Evolutionary conservation across 2,888 invertebrate genomes (phyloP), one percentile per base, ranked within the genome.

Genomic region (Alviniconcha strummeri): DNA sequence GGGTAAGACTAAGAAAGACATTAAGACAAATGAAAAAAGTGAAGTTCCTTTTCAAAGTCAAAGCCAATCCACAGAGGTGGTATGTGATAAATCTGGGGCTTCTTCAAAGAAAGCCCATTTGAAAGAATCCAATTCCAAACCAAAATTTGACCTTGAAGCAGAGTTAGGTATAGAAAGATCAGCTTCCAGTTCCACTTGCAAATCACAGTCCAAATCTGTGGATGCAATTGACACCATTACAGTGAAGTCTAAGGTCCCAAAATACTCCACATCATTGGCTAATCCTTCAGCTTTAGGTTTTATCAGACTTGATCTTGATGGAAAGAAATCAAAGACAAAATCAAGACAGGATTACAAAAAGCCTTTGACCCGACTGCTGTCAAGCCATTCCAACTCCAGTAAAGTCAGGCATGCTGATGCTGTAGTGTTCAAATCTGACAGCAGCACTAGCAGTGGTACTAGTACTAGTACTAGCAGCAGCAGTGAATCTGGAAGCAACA

Each of bases 111-210:
- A 72, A 72, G 36, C 17, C n/a, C 69, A 52, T 19, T 17, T 60
- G 9, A 60, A 60, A 13, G 60, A 60, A 60, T 60, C 60, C 13
- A 13, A 8, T 60, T 75, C 54, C 7, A 15, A 54, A 5, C 55
- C 56, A 55, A 76, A 55, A 17, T 79, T 79, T 79, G 5, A 64
- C 67, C 56, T 79, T 64, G 79, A 79, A 52, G 79, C 67, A 13
- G 79, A 79, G 54, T 15, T 79, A 19, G 79, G 79, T 17, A 79
- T 79, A 54, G 9, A 52, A 19, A n/a, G 17, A 71, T 36, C 36
- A 36, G 13, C 60, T 60, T 8, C 60, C 60, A 60, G 60, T 60
- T 11, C 71, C 8, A 71, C 1, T 19, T 0, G 17, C 8, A 19
- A 71, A 7, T 8, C 17, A 9, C 13, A n/a, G n/a, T 71, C n/a